Evolutionary conservation across 2,888 invertebrate species (phyloP), one percentile per base, ranked within the genome.

Genomic region (Scaptomyza reducta): DNA sequence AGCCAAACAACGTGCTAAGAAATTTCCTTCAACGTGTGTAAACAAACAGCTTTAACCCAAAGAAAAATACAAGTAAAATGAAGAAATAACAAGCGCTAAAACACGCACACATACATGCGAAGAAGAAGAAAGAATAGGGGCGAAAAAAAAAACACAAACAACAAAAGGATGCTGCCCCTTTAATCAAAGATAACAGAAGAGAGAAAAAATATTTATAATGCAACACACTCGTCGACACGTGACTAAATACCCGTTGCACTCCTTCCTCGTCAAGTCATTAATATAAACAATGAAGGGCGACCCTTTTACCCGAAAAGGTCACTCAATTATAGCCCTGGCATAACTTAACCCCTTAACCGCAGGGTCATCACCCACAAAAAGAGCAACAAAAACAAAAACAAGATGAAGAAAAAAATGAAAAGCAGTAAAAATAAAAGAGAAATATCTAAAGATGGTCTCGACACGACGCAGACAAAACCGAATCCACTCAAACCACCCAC

Each of bases 321-420:
- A 77, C 78, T 70, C 77, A 65, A 77, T 77, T 77, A 77, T 62
- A 50, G 60, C 38, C 42, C 14, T 31, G 62, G 63, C 68, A 75
- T 69, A 77, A 69, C 68, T 77, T 69, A 59, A 70, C 70, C 75
- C 75, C 50, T 68, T 51, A 44, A 61, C 50, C 62, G 27, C 45
- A 51, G 44, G 40, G 31, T 50, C 41, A 6, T n/a, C 18, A 47
- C n/a, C n/a, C 16, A 38, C 38, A 61, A 47, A 53, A 42, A 27
- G 41, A 33, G 35, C 35, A 35, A 56, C 50, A 55, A 16, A 55
- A 35, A 38, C 55, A 33, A 41, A 44, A 11, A 41, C 10, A 59
- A 13, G 9, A n/a, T n/a, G n/a, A 41, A 54, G 11, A 54, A 59
- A 63, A 40, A 33, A 59, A 2, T 22, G 22, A 22, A 63, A 27